Percentiles rank a stretch among this genome's conserved stretches.
Conservation (phyloP, 1,140 invertebrate species). For the Drosophila ananassae region DNA sequence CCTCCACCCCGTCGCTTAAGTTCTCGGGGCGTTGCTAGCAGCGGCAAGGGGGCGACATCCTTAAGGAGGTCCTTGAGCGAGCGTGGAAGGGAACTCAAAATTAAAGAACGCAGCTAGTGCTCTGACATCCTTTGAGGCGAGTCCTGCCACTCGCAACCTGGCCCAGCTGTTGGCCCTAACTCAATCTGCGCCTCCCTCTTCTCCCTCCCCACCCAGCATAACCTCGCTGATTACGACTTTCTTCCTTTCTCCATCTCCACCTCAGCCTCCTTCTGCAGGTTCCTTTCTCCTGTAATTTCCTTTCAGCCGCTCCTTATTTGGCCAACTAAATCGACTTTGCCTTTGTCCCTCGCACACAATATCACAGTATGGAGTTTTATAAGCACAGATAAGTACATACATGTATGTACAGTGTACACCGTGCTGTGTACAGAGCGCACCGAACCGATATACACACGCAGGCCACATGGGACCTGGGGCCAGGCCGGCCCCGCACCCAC, state of each 20-base stretch:
- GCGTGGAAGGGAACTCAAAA: slow-evolving; percentile 24
- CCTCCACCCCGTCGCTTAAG: slow-evolving; percentile 43
- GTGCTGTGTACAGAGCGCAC: background rate
- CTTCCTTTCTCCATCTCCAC: slow-evolving; percentile 7
- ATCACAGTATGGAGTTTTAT: slow-evolving; percentile 66
- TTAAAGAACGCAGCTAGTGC: slow-evolving; percentile 22
- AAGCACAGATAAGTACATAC: slow-evolving; percentile 51
- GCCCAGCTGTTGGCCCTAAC: slow-evolving; percentile 43
- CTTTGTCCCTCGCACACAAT: slow-evolving; percentile 60
- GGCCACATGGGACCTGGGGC: slow-evolving; percentile 8
- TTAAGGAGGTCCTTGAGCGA: slow-evolving; percentile 21
- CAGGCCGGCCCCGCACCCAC: slow-evolving; percentile 13
- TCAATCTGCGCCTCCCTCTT: slow-evolving; percentile 14
- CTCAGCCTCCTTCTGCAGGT: slow-evolving; percentile 1
- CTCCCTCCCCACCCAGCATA: background rate
- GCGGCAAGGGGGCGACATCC: slow-evolving; percentile 14
- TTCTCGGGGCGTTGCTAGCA: slow-evolving; percentile 39
- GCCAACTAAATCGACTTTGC: slow-evolving; percentile 74
- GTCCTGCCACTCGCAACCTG: background rate
- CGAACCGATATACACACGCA: slow-evolving; percentile 4
- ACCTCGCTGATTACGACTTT: slow-evolving; percentile 34
- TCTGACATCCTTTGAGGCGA: slow-evolving; percentile 22
- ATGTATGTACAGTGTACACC: slow-evolving; percentile 11
- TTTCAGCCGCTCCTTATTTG: slow-evolving; percentile 50
- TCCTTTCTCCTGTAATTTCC: slow-evolving; percentile 39